Base-by-base conservation (phyloP, 30 jellyfish, hydroid and myxozoan species). In the Pseudorhiza aurosa region DNA sequence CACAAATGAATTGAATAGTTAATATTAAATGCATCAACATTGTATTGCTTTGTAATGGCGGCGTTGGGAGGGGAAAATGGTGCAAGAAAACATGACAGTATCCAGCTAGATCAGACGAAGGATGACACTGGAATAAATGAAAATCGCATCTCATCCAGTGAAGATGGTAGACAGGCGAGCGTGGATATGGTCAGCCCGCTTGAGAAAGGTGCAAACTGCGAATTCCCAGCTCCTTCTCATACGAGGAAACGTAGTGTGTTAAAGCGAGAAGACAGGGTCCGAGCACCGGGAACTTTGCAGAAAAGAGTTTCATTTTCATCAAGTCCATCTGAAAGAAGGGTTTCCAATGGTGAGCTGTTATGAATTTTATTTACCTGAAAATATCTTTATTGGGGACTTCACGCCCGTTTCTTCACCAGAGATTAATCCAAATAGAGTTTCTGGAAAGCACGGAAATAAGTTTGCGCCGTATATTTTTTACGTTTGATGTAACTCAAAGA, bases 231-330 rank as follows among this genome's bases (percentile, higher is more conserved):
- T 14, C 12, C 77, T 57, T 18, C 71, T 7, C 83, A 58, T 33
- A 39, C 88, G n/a, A 87, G 99, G 51, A 85, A 93, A 65, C 76
- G 85, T 6, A 85, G 97, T 57, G 99, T 93, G 31, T 73, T 93
- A 50, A 93, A 93, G 63, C 46, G 85, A 44, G 87, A 63, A 1
- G 86, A 80, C 51, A 42, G 86, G 50, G 88, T 91, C 10, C 82
- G 82, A 22, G 27, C 73, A 18, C 71, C 91, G 19, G 67, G 74
- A 11, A 80, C 83, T n/a, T 33, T 21, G 36, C 96, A 81, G 29
- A 93, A 93, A 51, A 49, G 99, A 35, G 99, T 93, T 40, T 93
- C 99, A 25, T 93, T 93, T 82, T 93, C 96, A 39, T 79, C 99
- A n/a, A 70, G 57, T 8, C 87, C 94, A 19, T 80, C 92, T 26